Conservation (phyloP, 2,888 invertebrate species). For the Chaetogeoica ovagalla region DNA sequence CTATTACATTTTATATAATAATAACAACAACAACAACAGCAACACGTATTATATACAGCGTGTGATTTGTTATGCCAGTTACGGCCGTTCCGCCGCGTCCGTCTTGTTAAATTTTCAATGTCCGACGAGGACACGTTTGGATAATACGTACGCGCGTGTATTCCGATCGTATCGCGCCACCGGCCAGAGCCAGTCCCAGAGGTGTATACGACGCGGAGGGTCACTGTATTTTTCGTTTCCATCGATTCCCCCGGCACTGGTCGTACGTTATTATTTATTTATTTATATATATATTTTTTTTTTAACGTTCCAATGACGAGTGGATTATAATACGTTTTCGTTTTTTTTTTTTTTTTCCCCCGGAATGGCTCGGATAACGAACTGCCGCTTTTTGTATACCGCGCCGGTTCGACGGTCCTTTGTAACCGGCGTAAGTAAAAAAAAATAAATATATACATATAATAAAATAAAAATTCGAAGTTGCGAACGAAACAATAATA, state of each 20-base stretch:
- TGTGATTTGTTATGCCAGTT: constrained; percentile 25
- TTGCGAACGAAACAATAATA: constrained; percentile 19
- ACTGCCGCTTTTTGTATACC: constrained; percentile 21
- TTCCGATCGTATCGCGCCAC: constrained; percentile 23
- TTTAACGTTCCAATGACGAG: constrained; percentile 24
- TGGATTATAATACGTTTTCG: constrained; percentile 22
- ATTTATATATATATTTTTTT: not conserved
- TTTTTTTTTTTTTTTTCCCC: not conserved
- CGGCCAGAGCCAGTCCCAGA: not conserved
- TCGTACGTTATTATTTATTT: not conserved
- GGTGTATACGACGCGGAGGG: too few species aligned
- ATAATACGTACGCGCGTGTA: too few species aligned
- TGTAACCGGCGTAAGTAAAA: not conserved
- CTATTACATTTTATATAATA: too few species aligned
- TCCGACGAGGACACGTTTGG: constrained; percentile 18
- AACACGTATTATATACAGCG: too few species aligned
- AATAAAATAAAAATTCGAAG: constrained; percentile 7
- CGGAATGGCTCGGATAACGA: constrained; percentile 22
- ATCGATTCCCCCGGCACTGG: constrained; percentile 27
- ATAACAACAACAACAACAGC: too few species aligned
- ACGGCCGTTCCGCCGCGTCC: not conserved
- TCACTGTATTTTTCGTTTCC: constrained; percentile 23
- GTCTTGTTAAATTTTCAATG: constrained; percentile 26
- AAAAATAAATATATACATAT: too few species aligned
- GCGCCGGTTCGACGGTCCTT: constrained; percentile 16